Base-by-base conservation (phyloP, 2,888 invertebrate genomes). In the Teinopalpus imperialis region DNA sequence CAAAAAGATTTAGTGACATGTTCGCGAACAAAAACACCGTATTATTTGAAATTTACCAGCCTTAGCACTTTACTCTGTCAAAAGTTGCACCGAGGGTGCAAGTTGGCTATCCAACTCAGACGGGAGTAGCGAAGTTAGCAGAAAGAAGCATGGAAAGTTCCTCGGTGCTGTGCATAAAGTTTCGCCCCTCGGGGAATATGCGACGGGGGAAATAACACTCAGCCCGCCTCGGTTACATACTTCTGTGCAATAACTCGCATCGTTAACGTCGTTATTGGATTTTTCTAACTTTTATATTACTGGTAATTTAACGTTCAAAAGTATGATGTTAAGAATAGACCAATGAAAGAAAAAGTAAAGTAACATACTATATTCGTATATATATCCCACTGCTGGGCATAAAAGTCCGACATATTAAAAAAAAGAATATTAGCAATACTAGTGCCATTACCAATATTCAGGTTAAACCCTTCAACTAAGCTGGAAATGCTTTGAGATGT, bases 61-160 rank as follows among this genome's bases (percentile, higher is more conserved):
- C 62, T 72, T 61, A 43, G 68, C 69, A 79, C 76, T 79, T 54
- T 46, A 43, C 42, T 46, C 59, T 64, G 68, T 65, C 73, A 62
- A 56, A 74, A 68, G 55, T 71, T 63, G 37, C n/a, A 23, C 14
- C 29, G 40, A 29, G 40, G 46, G 40, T 8, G 16, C 40, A 41
- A 45, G 34, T 40, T 43, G 14, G 27, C 14, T 9, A 26, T 14
- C 20, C 24, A 26, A 45, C 39, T 39, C 27, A 13, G 26, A 20
- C 39, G 13, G 29, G 20, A 34, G 21, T 21, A n/a, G 12, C 32
- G 26, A 20, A 43, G 27, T 43, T 43, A 8, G 13, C 10, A 10
- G 43, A 23, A 24, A 14, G 18, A 32, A 2, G 16, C n/a, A n/a
- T 37, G 46, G 7, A 14, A 46, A 46, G 46, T 41, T 46, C 13